A percentile compares a stretch with the other conserved stretches of the same genome.
Conservation (phyloP, 2,797 vertebrate genomes). For the Diplodus puntazzo region DNA sequence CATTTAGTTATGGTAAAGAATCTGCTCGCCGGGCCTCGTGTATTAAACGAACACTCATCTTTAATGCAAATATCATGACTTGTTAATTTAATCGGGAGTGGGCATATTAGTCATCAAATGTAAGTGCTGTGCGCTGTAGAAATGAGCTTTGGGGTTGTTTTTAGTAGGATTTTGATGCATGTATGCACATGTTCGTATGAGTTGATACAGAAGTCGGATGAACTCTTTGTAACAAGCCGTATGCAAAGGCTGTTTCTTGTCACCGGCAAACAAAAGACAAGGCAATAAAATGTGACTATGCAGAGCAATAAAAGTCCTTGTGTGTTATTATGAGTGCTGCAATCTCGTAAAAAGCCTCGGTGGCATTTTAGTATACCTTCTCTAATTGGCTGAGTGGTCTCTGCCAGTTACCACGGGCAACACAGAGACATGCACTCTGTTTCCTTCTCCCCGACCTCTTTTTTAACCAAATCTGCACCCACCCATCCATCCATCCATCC, state of each 20-base stretch:
- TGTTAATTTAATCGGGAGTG: neutral
- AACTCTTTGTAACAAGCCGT: neutral
- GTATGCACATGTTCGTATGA: neutral
- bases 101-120: neutral
- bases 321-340: constrained; percentile 6
- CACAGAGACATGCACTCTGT: constrained; percentile 41
- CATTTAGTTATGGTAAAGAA: constrained; percentile 15
- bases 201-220: neutral
- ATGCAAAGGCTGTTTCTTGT: neutral
- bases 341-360: constrained; percentile 12
- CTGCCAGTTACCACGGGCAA: constrained; percentile 56
- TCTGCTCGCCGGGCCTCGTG: neutral
- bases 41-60: constrained; percentile 18
- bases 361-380: constrained; percentile 19
- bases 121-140: neutral
- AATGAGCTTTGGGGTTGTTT: neutral
- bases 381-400: constrained; percentile 37
- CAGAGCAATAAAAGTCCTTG: neutral
- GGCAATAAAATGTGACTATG: neutral
- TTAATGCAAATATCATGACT: neutral
- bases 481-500: constrained; percentile 50
- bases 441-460: constrained; percentile 10
- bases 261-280: neutral
- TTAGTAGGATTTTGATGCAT: neutral
- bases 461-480: constrained; percentile 20